Evolutionary conservation across 1,140 invertebrate species (phyloP), one percentile per base, ranked within the genome.

Genomic region (Formica exsecta): DNA sequence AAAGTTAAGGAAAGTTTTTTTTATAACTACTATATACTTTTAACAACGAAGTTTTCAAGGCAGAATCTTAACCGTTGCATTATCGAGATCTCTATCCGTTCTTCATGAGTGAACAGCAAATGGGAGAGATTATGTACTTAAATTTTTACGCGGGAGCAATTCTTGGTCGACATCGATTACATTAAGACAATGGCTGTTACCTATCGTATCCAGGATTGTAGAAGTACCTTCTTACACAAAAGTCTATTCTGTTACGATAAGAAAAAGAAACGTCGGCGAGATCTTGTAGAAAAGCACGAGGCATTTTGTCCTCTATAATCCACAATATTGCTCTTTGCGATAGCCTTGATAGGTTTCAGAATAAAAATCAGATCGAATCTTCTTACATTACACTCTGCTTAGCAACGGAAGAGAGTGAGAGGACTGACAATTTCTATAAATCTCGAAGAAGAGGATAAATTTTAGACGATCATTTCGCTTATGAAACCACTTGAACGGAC

Each of bases 361-460:
- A 70, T 70, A 70, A 89, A 80, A 88, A 64, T 85, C 36, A 61
- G 51, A 79, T 74, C 16, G 68, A 61, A 48, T 19, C 22, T 8
- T 16, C 41, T 73, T 38, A 54, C 5, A 16, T 70, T 38, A 66
- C 32, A 36, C 32, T 8, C 38, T 62, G 29, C 8, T 83, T 73
- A 73, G 44, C 8, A 3, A 8, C 32, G 25, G 36, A 73, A 81
- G 25, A 29, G 25, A 29, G 25, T 1, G 25, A 29, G 25, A 29
- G 8, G 57, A 13, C 38, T 83, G 68, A 83, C 54, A 57, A 61
- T 81, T 7, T 25, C 7, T 32, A 44, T 62, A 61, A 71, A 83
- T 83, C 54, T 81, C 16, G n/a, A 38, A 32, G 54, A 36, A 48
- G 48, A 81, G 38, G 36, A 62, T 59, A 83, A 62, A 83, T 38